Evolutionary conservation across 2,888 invertebrate genomes (phyloP), one percentile per base, ranked within the genome.

Genomic region (Dryocosmus kuriphilus): DNA sequence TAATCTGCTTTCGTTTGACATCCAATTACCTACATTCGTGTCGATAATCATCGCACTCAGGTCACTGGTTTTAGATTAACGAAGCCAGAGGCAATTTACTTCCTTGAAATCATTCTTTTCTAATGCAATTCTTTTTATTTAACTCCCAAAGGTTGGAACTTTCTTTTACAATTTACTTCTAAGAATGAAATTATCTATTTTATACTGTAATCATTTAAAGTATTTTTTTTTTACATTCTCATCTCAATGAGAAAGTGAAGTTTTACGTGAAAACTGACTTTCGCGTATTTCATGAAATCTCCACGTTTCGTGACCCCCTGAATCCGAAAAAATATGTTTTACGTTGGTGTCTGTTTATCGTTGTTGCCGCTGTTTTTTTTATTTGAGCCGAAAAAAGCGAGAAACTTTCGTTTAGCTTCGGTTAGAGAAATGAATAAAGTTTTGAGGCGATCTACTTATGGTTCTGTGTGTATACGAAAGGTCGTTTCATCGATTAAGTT

Each of bases 1-100:
- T 51, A 71, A 71, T 71, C 51, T 46, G 71, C 46, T 71, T 51
- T 71, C 30, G 30, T 71, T 71, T 71, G 71, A 30, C 46, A 71
- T 30, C 71, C 71, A 51, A 71, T 71, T 71, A 71, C 71, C 46
- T 27, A 71, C 30, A 71, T 46, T 71, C 71, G 19, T 71, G 71
- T 46, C 67, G 67, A 67, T 71, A 51, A 71, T 51, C n/a, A 46
- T 71, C 51, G 71, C 71, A 51, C 71, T 71, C 71, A 71, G 71
- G 51, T 71, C 51, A 71, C 51, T 51, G 71, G 51, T 51, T 71
- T 71, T 51, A 71, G 30, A 71, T 71, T 51, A 71, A 71, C 71
- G 51, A 71, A 71, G 51, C 30, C 51, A 71, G n/a, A 32, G 11
- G 30, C 11, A 51, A 51, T 51, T 71, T 30, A 57, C 14, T 57